A percentile compares a stretch with the other conserved stretches of the same genome.
These are phyloP conservation scores for Thecophora atra DNA, from an alignment of 2,888 invertebrate genomes.

Conservation along the genomic window DNA sequence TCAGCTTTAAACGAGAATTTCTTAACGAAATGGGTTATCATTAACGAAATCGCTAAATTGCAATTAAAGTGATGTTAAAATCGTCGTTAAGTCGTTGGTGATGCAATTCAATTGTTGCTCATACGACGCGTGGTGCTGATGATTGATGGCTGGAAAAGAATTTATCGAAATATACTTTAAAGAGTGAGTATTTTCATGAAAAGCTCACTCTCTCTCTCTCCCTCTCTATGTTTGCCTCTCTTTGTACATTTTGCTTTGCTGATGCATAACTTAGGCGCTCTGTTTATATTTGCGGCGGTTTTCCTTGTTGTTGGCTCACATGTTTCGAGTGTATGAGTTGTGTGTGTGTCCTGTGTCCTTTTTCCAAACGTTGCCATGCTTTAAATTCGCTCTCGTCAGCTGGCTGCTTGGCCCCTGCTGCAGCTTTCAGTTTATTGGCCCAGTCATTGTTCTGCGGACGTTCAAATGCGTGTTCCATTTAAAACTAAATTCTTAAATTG, in stretches of 20 bases:
- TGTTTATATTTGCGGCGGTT: constrained; percentile 55
- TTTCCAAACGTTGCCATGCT: constrained; percentile 19
- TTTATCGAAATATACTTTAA: not conserved
- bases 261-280: constrained; percentile 46
- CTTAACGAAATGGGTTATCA: too few relatives aligned
- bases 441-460: constrained; percentile 37
- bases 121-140: constrained; percentile 10
- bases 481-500: constrained; percentile 49
- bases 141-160: not conserved
- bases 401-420: constrained; percentile 18
- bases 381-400: constrained; percentile 29
- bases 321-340: constrained; percentile 43
- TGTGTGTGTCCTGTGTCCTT: constrained; percentile 34
- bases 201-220: constrained; percentile 18
- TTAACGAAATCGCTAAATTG: too few relatives aligned
- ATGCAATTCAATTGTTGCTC: not conserved
- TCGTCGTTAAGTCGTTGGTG: not conserved
- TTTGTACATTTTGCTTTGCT: constrained; percentile 9
- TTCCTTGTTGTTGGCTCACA: constrained; percentile 22
- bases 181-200: constrained; percentile 44
- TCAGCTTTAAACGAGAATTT: not conserved
- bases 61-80: not conserved
- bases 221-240: constrained; percentile 39
- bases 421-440: constrained; percentile 43
- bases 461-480: constrained; percentile 39